phyloP scores from a whole-genome alignment of 1,140 invertebrate genomes.

The Trichonephila clavipes region DNA sequence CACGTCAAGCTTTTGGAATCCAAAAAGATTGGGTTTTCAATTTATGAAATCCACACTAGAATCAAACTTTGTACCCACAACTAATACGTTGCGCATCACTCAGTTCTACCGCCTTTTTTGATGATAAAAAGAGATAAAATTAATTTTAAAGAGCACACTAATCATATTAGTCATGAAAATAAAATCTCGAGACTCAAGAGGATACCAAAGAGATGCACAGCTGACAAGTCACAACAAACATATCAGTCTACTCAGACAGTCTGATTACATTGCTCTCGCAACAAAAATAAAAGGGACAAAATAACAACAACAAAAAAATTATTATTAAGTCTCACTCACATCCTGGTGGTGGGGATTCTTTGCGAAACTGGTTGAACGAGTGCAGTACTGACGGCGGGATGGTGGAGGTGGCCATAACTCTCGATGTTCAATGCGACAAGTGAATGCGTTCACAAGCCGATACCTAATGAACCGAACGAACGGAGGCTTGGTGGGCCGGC shows the following conservation, averaged over 20 bases:
- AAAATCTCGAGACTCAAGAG: too few relatives aligned
- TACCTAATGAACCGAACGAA: not conserved
- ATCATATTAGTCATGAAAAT: too few relatives aligned
- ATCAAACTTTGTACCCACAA: too few relatives aligned
- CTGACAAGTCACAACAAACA: too few relatives aligned
- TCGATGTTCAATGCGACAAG: not conserved
- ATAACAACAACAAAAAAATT: not conserved
- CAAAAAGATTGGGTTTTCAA: too few relatives aligned
- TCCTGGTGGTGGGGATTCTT: conserved; percentile 62
- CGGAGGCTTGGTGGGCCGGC: not conserved
- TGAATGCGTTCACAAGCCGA: not conserved
- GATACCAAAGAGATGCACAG: too few relatives aligned
- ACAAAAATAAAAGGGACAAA: not conserved
- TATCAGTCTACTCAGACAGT: not conserved
- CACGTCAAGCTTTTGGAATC: too few relatives aligned
- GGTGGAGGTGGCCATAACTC: conserved; percentile 58
- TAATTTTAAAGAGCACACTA: too few relatives aligned
- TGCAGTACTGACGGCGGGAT: conserved; percentile 63
- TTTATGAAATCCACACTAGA: too few relatives aligned
- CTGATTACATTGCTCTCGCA: not conserved
- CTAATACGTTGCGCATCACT: too few relatives aligned
- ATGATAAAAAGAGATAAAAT: too few relatives aligned
- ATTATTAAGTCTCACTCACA: conserved; percentile 41
- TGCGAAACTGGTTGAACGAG: conserved; percentile 49
- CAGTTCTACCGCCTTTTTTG: too few relatives aligned